Percentiles rank a stretch among this genome's conserved stretches.
Conservation (phyloP, 2,797 vertebrate species). For the Pseudomugil tenellus region DNA sequence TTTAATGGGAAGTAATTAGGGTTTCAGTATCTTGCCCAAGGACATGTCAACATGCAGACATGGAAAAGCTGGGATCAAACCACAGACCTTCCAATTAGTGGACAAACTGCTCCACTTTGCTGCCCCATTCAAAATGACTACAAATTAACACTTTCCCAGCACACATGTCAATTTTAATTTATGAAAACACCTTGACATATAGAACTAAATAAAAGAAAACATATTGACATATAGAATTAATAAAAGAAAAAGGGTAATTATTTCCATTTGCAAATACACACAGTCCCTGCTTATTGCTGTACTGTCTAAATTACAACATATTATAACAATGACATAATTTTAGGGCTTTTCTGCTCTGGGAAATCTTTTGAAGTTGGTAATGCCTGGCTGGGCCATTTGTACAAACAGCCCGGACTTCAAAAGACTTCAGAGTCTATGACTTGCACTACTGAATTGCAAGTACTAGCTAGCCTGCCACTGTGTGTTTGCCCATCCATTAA, state of each 20-base stretch:
- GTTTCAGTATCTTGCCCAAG: neutral
- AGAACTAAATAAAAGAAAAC: slow-evolving; percentile 4
- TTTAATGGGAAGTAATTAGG: neutral
- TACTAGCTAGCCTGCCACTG: slow-evolving; percentile 15
- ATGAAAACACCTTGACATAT: slow-evolving; percentile 5
- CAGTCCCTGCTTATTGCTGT: neutral
- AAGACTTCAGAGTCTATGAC: slow-evolving; percentile 21
- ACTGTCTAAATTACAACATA: slow-evolving; percentile 19
- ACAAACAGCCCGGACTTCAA: slow-evolving; percentile 36
- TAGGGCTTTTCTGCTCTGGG: slow-evolving; percentile 8
- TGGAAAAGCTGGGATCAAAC: slow-evolving; percentile 3
- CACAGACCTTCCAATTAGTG: neutral
- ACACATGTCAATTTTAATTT: neutral
- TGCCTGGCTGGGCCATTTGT: slow-evolving; percentile 26
- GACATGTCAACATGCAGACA: neutral
- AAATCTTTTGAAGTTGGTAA: slow-evolving; percentile 28
- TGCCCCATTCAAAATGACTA: neutral
- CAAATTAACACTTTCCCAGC: neutral
- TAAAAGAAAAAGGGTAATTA: neutral
- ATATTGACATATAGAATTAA: neutral
- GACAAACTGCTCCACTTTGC: neutral
- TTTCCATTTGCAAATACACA: neutral
- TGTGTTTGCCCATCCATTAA: slow-evolving; percentile 29
- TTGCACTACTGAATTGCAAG: slow-evolving; percentile 36
- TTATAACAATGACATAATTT: slow-evolving; percentile 26